Base-by-base conservation (phyloP, 2,888 invertebrate species). In the Drosophila meridionalis region DNA sequence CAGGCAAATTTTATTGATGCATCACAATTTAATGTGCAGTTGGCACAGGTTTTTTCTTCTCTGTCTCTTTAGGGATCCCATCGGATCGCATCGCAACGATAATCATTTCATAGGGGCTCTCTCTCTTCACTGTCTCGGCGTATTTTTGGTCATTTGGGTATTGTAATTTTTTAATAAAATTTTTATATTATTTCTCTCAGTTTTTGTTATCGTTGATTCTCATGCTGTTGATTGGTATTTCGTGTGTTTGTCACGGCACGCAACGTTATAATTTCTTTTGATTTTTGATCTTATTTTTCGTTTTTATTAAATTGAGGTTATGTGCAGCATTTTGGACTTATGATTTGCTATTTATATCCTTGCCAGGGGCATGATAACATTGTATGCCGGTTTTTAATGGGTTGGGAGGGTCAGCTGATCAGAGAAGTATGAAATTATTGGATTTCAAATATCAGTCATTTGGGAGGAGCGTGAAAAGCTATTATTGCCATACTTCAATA, bases 1-100 rank as follows among this genome's bases (percentile, higher is more conserved):
- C 78, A 87, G 90, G 91, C 89, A 82, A 83, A 88, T 88, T 89
- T 88, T 89, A 88, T 89, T 89, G 87, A 88, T 88, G 87, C 89
- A 87, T 89, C 89, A 86, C 87, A 87, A 82, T 87, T 82, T 87
- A 87, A 89, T 87, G 86, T 87, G 88, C 87, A 82, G 77, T 83
- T 82, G 75, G 67, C 73, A 75, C 79, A 76, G 76, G 78, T 66
- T 67, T 71, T 66, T 63, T 73, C 12, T 42, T 20, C 34, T 50
- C 28, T 55, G 28, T 42, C 3, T 53, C 38, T 52, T 72, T 53
- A 34, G 66, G 75, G 47, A 67, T 73, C 71, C 34, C 47, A 57
- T 34, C 40, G 11, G 30, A 42, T 57, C 57, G 34, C 34, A 52
- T 36, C 52, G 26, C 26, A 53, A 34, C 73, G 87, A 80, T 80